These are phyloP conservation scores for Microhierax caerulescens DNA, from an alignment of 2,797 vertebrate species.

Conservation along the genomic window DNA sequence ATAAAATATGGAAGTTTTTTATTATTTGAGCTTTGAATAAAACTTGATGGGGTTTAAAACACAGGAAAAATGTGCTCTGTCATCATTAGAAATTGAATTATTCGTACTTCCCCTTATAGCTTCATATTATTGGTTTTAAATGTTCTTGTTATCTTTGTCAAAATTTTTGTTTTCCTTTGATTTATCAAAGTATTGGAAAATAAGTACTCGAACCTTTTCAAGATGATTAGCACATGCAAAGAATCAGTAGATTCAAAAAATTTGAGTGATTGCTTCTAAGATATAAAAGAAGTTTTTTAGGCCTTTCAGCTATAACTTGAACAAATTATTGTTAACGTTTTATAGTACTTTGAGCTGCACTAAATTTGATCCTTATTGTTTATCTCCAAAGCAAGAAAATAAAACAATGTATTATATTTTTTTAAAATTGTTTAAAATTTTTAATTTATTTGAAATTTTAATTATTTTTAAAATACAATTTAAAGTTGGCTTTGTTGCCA, in stretches of 20 bases:
- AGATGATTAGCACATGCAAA: not conserved
- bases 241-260: not conserved
- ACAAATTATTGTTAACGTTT: not conserved
- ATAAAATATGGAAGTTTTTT: not conserved
- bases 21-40: not conserved
- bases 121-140: not conserved
- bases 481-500: not conserved
- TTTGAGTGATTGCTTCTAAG: not conserved
- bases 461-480: no score
- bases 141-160: not conserved
- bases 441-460: no score
- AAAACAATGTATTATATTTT: not conserved
- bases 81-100: not conserved
- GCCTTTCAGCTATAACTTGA: not conserved
- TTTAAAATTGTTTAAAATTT: no score
- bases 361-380: not conserved
- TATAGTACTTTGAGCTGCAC: not conserved
- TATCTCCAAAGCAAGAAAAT: not conserved
- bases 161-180: not conserved
- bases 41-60: not conserved
- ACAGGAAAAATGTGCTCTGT: not conserved
- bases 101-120: not conserved
- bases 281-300: not conserved
- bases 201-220: not conserved
- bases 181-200: slow-evolving; percentile 8